Percentiles rank a stretch among this genome's conserved stretches.
Evolutionary conservation across 2,888 invertebrate species (phyloP).

Genomic region (Heliconius aoede): DNA sequence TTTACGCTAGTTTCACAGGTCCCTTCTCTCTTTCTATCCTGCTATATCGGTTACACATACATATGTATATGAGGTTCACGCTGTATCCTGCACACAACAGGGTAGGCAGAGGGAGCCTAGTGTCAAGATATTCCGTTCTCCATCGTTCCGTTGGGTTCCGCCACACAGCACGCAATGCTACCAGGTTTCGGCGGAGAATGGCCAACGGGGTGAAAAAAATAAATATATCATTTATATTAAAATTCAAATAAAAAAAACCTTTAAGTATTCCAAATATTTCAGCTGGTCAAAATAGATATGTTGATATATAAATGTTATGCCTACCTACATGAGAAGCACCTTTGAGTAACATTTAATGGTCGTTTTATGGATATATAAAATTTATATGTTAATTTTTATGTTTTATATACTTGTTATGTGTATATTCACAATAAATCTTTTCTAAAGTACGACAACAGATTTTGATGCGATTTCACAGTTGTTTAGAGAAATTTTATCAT

Average conservation of each 20-base stretch:
- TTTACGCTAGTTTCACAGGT: neutral
- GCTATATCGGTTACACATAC: too few relatives aligned
- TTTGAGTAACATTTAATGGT: constrained; percentile 1
- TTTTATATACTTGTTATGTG: neutral
- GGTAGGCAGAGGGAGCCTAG: too few relatives aligned
- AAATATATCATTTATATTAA: neutral
- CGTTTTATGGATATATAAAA: neutral
- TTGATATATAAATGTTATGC: constrained; percentile 5
- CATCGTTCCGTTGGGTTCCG: too few relatives aligned
- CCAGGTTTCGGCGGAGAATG: too few relatives aligned
- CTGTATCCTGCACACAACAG: too few relatives aligned
- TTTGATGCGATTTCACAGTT: neutral
- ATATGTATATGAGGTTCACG: too few relatives aligned
- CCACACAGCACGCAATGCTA: too few relatives aligned
- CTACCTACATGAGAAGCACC: neutral
- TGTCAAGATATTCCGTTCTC: too few relatives aligned
- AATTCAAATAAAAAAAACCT: neutral
- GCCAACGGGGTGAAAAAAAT: too few relatives aligned
- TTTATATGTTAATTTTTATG: constrained; percentile 5
- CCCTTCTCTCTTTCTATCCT: neutral
- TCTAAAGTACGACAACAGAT: neutral
- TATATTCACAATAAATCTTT: neutral
- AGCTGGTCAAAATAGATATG: neutral
- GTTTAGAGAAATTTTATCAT: too few relatives aligned
- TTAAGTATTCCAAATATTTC: neutral